Conservation (phyloP, 2,888 invertebrate genomes). For the Drosophila nigricruria region DNA sequence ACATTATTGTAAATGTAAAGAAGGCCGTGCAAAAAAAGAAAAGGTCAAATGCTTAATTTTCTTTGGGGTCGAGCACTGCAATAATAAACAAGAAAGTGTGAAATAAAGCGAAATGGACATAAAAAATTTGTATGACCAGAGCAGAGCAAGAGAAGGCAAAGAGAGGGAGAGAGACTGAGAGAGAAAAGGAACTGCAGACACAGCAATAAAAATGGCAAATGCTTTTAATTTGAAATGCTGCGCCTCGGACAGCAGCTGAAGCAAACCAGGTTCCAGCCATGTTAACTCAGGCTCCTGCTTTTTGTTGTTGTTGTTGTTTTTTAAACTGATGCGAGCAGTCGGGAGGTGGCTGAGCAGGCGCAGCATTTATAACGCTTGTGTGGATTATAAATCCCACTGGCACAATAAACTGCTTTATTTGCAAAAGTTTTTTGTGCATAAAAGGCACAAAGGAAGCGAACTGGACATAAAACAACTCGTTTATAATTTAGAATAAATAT, state of each 20-base stretch:
- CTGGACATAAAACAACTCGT: slow-evolving; percentile 3
- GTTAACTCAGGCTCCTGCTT: slow-evolving; percentile 13
- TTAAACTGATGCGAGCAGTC: slow-evolving; percentile 51
- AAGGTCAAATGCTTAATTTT: slow-evolving; percentile 78
- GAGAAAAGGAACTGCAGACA: slow-evolving; percentile 60
- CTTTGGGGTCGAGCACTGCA: slow-evolving; percentile 55
- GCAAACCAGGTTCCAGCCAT: slow-evolving; percentile 27
- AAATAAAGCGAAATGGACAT: slow-evolving; percentile 79
- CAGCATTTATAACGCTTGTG: slow-evolving; percentile 77
- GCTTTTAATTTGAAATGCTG: slow-evolving; percentile 80
- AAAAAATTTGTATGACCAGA: slow-evolving; percentile 71
- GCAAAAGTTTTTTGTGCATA: slow-evolving; percentile 70
- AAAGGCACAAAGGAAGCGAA: slow-evolving; percentile 8
- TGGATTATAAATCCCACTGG: slow-evolving; percentile 78
- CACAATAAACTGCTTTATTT: slow-evolving; percentile 80
- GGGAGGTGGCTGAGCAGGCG: not conserved
- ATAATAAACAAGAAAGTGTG: slow-evolving; percentile 80
- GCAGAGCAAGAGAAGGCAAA: slow-evolving; percentile 14
- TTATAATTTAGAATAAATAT: slow-evolving; percentile 17
- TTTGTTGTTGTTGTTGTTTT: slow-evolving; percentile 16
- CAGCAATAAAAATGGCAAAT: slow-evolving; percentile 77
- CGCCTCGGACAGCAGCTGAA: slow-evolving; percentile 33
- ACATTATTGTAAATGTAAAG: slow-evolving; percentile 69
- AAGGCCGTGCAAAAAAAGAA: slow-evolving; percentile 38
- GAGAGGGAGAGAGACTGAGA: slow-evolving; percentile 9